phyloP scores from a whole-genome alignment of 2,113 vertebrate genomes.

The Phalacrocorax brasilianus region DNA sequence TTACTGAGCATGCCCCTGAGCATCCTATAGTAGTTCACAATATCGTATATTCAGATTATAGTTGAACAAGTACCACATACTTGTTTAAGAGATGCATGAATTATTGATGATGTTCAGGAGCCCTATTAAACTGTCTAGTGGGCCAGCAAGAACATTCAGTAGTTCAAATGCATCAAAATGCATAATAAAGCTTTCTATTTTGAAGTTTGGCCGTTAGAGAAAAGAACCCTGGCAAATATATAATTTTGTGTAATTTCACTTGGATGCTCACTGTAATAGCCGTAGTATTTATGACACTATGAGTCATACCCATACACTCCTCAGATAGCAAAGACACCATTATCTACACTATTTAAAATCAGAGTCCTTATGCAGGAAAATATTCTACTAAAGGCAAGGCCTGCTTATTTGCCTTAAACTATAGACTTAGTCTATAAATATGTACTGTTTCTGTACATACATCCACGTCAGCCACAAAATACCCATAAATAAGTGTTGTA shows the following conservation, averaged over 20 bases:
- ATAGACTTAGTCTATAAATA: not conserved
- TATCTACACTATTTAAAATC: slow-evolving; percentile 35
- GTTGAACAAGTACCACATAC: not conserved
- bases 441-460: not conserved
- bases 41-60: not conserved
- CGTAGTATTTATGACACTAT: slow-evolving; percentile 61
- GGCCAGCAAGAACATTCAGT: slow-evolving; percentile 50
- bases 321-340: slow-evolving; percentile 45
- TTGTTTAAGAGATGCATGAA: not conserved
- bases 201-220: slow-evolving; percentile 60
- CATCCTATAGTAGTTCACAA: not conserved
- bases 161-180: slow-evolving; percentile 43
- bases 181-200: slow-evolving; percentile 59
- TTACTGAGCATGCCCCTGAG: not conserved
- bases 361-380: not conserved
- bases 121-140: slow-evolving; percentile 52
- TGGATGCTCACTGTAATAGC: slow-evolving; percentile 58
- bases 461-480: not conserved
- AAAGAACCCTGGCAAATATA: slow-evolving; percentile 61
- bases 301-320: slow-evolving; percentile 55
- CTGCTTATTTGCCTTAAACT: slow-evolving; percentile 12
- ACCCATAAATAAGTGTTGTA: not conserved
- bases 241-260: slow-evolving; percentile 68
- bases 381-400: not conserved
- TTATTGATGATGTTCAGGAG: slow-evolving; percentile 55